A percentile compares a stretch with the other conserved stretches of the same genome.
These are phyloP conservation scores for Patella caerulea DNA, from an alignment of 2,888 invertebrate species.

Conservation along the genomic window DNA sequence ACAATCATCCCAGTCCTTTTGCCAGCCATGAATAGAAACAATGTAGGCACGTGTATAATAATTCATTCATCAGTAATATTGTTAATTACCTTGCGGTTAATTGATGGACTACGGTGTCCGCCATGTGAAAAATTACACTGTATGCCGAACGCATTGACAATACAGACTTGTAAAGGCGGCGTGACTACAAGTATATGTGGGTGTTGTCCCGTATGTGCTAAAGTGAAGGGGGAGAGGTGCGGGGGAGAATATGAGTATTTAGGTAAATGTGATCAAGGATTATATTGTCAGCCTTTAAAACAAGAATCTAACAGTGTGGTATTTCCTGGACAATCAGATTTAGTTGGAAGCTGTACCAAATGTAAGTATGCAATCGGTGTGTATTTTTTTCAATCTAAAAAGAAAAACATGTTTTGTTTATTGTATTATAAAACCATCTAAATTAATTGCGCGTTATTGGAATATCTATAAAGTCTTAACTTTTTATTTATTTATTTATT, in stretches of 20 bases:
- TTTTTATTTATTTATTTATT: neutral
- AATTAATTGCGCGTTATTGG: neutral
- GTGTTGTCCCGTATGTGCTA: slow-evolving; percentile 70
- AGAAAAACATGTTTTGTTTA: too few species aligned
- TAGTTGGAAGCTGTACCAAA: slow-evolving; percentile 50
- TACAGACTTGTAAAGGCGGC: slow-evolving; percentile 66
- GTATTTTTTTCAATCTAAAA: neutral
- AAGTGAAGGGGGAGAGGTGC: slow-evolving; percentile 64
- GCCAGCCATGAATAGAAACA: too few species aligned
- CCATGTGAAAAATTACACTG: slow-evolving; percentile 70
- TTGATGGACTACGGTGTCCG: slow-evolving; percentile 61
- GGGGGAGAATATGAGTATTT: slow-evolving; percentile 68
- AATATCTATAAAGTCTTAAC: neutral
- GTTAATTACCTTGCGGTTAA: neutral
- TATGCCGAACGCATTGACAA: slow-evolving; percentile 50
- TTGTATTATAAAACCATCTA: neutral
- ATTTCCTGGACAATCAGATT: slow-evolving; percentile 32
- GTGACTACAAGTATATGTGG: slow-evolving; percentile 66
- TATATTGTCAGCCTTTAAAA: slow-evolving; percentile 50
- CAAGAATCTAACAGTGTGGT: slow-evolving; percentile 8
- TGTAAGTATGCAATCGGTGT: slow-evolving; percentile 36
- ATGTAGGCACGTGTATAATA: too few species aligned
- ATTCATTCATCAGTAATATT: neutral
- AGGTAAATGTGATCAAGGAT: slow-evolving; percentile 68
- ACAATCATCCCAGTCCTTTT: too few species aligned